Base-by-base conservation (phyloP, 2,888 invertebrate genomes). In the Drosophila borborema region DNA sequence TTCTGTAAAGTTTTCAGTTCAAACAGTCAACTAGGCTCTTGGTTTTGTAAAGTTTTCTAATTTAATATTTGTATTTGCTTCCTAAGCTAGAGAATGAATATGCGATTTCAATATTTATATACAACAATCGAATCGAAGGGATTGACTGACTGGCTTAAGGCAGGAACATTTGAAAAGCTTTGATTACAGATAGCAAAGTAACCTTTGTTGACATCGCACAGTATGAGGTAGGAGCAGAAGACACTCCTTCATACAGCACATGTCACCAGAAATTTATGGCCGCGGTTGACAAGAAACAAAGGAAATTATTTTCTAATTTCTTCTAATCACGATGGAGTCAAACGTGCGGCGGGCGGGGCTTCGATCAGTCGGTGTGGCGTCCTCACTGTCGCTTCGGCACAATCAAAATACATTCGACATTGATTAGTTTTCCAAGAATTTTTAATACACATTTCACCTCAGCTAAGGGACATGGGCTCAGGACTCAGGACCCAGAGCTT, bases 351-450 rank as follows among this genome's bases (percentile, higher is more conserved):
- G 18, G 14, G 8, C 66, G 28, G 14, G 8, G 38, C 36, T 54
- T 69, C 62, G 69, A 77, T 82, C 84, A 59, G 70, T 75, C 61
- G 36, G 55, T 51, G 54, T 62, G 68, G 65, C 69, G 72, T 63
- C 66, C 56, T 70, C 49, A 60, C 55, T 54, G 64, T 58, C 56
- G 67, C 61, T 59, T 67, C 74, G 80, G 60, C 71, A 72, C 84
- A 87, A 87, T 86, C 81, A 86, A 81, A 77, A 76, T 81, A 75
- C 80, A 81, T 82, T 81, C 81, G 86, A 87, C 86, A 84, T 87
- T 88, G 86, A 88, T 87, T 87, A 87, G 86, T 87, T 87, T 88
- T 86, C 86, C 74, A 82, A 74, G 85, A 88, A 88, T 88, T 88
- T 86, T 80, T 80, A 81, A 86, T 82, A 84, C 64, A 82, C 74